Evolutionary conservation across 2,113 vertebrate genomes (phyloP).

Genomic region (Potamarius usumacintae): DNA sequence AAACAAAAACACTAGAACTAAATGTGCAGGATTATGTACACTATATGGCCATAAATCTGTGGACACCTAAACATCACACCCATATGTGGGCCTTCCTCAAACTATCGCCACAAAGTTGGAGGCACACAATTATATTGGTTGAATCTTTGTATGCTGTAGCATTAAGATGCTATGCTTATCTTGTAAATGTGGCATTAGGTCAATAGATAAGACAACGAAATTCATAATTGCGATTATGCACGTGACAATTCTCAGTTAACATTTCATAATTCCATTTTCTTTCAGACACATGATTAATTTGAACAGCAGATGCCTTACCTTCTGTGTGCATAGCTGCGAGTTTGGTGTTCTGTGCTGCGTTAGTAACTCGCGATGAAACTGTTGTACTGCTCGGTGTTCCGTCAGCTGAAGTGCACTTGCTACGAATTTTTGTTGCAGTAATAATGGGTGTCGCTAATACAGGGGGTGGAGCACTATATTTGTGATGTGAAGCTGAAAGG

Average conservation of each 20-base stretch:
- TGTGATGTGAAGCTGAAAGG: conserved; percentile 80
- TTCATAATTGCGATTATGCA: not conserved
- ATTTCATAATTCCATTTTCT: not conserved
- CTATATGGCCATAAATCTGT: not conserved
- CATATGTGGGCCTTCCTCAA: not conserved
- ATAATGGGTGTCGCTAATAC: conserved; percentile 59
- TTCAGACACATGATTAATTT: not conserved
- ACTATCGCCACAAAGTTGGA: not conserved
- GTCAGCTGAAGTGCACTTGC: conserved; percentile 41
- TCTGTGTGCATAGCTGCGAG: conserved; percentile 48
- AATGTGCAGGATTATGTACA: not conserved
- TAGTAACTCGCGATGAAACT: not conserved
- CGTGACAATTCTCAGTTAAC: not conserved
- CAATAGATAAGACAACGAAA: not conserved
- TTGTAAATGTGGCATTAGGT: not conserved
- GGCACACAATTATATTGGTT: not conserved
- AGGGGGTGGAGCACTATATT: conserved; percentile 80
- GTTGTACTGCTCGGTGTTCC: conserved; percentile 51
- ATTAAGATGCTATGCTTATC: not conserved
- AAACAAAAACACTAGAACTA: no score
- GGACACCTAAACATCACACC: not conserved
- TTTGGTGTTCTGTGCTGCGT: not conserved
- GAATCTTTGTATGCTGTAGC: not conserved
- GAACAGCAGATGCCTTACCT: conserved; percentile 30
- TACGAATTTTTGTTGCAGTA: conserved; percentile 57